phyloP scores from a whole-genome alignment of 2,797 vertebrate genomes.

The Mallotus villosus region DNA sequence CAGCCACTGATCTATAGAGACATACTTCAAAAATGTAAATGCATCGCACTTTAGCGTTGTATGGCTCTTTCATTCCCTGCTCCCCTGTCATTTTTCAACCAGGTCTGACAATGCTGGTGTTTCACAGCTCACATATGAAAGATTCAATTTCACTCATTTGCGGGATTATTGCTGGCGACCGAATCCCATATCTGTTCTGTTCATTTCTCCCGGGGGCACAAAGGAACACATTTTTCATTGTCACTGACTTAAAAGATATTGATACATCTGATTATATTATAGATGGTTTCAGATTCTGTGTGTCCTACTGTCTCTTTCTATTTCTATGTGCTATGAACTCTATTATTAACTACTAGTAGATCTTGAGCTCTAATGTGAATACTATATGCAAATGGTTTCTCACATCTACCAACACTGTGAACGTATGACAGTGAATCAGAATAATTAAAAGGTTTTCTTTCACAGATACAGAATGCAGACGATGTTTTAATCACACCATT shows the following conservation, averaged over 20 bases:
- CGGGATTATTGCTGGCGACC: conserved; percentile 42
- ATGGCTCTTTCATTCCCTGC: conserved; percentile 44
- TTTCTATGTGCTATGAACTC: conserved; percentile 37
- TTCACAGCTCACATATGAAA: conserved; percentile 52
- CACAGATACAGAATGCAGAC: conserved; percentile 95
- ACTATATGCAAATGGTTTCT: not conserved
- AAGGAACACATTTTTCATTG: conserved; percentile 44
- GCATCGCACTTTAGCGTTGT: conserved; percentile 41
- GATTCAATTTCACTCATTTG: conserved; percentile 50
- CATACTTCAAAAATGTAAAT: conserved; percentile 53
- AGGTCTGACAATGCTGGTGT: conserved; percentile 48
- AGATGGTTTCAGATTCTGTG: conserved; percentile 38
- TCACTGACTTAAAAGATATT: conserved; percentile 54
- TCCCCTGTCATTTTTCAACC: conserved; percentile 56
- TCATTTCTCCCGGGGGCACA: conserved; percentile 30
- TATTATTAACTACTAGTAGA: conserved; percentile 15
- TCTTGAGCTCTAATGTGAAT: not conserved
- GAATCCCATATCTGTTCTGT: conserved; percentile 45
- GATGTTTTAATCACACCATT: conserved; percentile 95
- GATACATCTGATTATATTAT: conserved; percentile 57
- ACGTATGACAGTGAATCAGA: not conserved
- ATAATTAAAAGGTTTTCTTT: not conserved
- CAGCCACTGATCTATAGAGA: conserved; percentile 30
- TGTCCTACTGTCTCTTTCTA: conserved; percentile 38
- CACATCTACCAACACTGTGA: not conserved